These are phyloP conservation scores for Botrylloides violaceus DNA, from an alignment of 23 tunicate genomes.

Conservation along the genomic window DNA sequence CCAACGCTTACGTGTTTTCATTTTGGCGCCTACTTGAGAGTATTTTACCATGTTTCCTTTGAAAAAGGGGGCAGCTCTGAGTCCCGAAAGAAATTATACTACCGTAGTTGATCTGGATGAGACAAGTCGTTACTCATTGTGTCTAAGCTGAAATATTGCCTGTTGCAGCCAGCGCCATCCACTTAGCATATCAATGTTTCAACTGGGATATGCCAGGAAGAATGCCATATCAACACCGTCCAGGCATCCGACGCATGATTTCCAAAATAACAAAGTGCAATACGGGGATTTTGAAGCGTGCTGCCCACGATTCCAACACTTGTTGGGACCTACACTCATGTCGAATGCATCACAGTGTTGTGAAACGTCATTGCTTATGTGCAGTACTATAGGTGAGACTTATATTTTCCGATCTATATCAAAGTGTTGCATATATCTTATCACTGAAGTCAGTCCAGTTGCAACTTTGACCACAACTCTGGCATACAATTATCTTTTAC, in stretches of 20 bases:
- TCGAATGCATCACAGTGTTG: slow-evolving; percentile 23
- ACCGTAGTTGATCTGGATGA: too few relatives aligned
- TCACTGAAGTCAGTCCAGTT: too few relatives aligned
- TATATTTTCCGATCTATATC: not conserved
- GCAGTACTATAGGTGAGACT: slow-evolving; percentile 55
- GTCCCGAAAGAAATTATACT: too few relatives aligned
- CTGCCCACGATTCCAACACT: slow-evolving; percentile 24
- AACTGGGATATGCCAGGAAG: slow-evolving; percentile 42
- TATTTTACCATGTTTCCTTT: too few relatives aligned
- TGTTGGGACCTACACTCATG: slow-evolving; percentile 38
- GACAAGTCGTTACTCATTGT: too few relatives aligned
- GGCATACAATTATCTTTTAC: too few relatives aligned
- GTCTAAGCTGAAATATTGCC: too few relatives aligned
- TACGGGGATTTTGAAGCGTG: slow-evolving; percentile 54
- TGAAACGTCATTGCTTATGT: slow-evolving; percentile 38
- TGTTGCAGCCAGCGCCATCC: not conserved
- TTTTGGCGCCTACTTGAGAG: too few relatives aligned
- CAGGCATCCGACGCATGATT: not conserved
- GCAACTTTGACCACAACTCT: too few relatives aligned
- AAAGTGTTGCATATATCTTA: too few relatives aligned
- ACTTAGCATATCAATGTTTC: slow-evolving; percentile 53
- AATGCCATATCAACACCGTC: slow-evolving; percentile 18
- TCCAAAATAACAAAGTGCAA: not conserved
- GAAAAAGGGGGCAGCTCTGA: too few relatives aligned
- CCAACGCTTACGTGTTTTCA: too few relatives aligned